Evolutionary conservation across 2,797 vertebrate species (phyloP), one percentile per base, ranked within the genome.

Genomic region (Intellagama lesueurii): DNA sequence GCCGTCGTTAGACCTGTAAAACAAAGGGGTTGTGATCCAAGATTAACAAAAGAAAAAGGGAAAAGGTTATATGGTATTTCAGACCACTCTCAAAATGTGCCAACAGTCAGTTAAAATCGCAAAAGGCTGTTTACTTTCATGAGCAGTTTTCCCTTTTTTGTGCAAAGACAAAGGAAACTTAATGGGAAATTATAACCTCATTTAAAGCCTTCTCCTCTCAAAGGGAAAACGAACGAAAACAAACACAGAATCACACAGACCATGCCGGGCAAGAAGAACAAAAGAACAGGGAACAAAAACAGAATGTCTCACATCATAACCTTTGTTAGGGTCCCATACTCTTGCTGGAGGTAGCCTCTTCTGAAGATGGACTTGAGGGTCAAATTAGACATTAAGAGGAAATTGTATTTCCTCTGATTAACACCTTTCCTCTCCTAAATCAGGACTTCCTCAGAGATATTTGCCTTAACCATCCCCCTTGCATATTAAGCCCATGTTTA

Each of bases 1-100:
- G 97, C 97, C 91, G 97, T 97, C 66, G 96, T 98, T 93, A 98
- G 95, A 96, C 97, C 97, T 98, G 91, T 79, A 86, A 78, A 92
- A 93, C 87, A 91, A 94, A 93, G 92, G 80, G 40, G 83, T 90
- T 96, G 93, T 24, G 80, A 92, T 89, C 89, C 81, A 96, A 96
- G 91, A 93, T 93, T 75, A 92, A 91, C 35, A 56, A 30, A 30
- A 22, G 16, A 22, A 22, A 22, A 49, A 83, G 5, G 49, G 60
- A 14, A 79, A 94, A 84, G 89, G 89, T 91, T 94, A 91, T 93
- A 94, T 90, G 93, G 85, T 94, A 91, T 89, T 91, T 96, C 90
- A 91, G 95, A 94, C 28, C 85, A 26, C 82, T 85, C 90, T 94
- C 86, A 14, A 90, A 92, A 86, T 94, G 83, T 87, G 93, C 92